Base-by-base conservation (phyloP, 2,113 vertebrate genomes). In the Rhinoderma darwinii region DNA sequence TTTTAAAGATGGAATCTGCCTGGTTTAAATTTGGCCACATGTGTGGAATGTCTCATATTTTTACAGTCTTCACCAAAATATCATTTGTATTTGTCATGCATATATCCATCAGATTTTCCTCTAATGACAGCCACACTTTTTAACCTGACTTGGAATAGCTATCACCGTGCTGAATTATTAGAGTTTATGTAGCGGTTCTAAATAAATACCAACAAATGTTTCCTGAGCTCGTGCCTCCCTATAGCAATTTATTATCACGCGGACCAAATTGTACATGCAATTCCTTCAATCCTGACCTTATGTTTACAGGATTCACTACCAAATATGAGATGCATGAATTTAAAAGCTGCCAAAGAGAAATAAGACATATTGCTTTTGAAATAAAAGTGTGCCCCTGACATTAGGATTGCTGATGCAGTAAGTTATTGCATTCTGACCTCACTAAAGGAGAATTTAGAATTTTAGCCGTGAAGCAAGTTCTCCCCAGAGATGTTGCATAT, bases 121-220 rank as follows among this genome's bases (percentile, higher is more conserved):
- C 20, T 86, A 81, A 86, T 86, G n/a, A 73, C 50, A 44, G 84
- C 2, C 44, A 81, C 20, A 37, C 35, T 66, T 73, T 73, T 86
- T 81, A 72, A 86, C 84, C 76, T 72, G 11, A 25, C 84, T 44
- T 22, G 68, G 25, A 80, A 73, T 73, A 70, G 25, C 76, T 59
- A 22, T 73, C 44, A 81, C 66, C 37, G n/a, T 3, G 15, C 84
- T 56, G 50, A 70, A 81, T 73, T 70, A 86, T 86, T 86, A 86
- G n/a, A 81, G 3, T 43, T 86, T 56, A 47, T 27, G 9, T 35
- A 37, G 68, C 47, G n/a, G 11, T 73, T 80, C 47, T 56, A 86
- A 86, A 86, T 86, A 86, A 81, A 86, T 81, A 66, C 47, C 77
- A 86, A 27, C 63, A 86, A 86, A 86, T 73, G 77, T 72, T 86